Evolutionary conservation across 2,888 invertebrate genomes (phyloP), one percentile per base, ranked within the genome.

Genomic region (Emesis furor): DNA sequence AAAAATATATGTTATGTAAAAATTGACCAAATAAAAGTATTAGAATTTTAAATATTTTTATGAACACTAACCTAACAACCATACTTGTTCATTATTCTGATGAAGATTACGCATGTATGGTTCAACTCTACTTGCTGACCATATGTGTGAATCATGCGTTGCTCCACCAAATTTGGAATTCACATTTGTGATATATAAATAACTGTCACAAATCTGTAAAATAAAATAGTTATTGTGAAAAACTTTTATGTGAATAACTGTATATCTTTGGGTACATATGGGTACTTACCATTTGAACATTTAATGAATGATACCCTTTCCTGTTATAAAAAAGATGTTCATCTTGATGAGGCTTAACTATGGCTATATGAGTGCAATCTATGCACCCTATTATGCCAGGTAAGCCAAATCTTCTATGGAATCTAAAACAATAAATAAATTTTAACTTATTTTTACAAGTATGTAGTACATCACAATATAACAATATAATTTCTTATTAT

Each of bases 311-410:
- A 79, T 86, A 62, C 10, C 62, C 62, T 62, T 89, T 88, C 73
- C 88, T 83, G 81, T 86, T 86, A 79, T 77, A 88, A 84, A 76
- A 88, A 3, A 68, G 30, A 37, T 88, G 82, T 77, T 89, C 87
- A 24, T 85, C 78, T 14, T 82, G 59, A 37, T 30, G 32, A 7
- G 88, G 89, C 71, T 74, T 83, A 10, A 83, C 76, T 5, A 88
- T 83, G 17, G 85, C 83, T 32, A 85, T 72, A 68, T 88, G 85
- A 76, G 86, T 87, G 55, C 86, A 88, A 76, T 89, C 87, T 42
- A 88, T 85, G 79, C 86, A 86, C 24, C 86, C 83, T 32, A 82
- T 76, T 59, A 83, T 73, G n/a, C 81, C 84, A 8, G 84, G 84
- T 24, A 24, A 6, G 42, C 6, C 17, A 17, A 51, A 32, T 51